Conservation (phyloP, 2,888 invertebrate genomes). For the Branchinecta sandiegonensis region DNA sequence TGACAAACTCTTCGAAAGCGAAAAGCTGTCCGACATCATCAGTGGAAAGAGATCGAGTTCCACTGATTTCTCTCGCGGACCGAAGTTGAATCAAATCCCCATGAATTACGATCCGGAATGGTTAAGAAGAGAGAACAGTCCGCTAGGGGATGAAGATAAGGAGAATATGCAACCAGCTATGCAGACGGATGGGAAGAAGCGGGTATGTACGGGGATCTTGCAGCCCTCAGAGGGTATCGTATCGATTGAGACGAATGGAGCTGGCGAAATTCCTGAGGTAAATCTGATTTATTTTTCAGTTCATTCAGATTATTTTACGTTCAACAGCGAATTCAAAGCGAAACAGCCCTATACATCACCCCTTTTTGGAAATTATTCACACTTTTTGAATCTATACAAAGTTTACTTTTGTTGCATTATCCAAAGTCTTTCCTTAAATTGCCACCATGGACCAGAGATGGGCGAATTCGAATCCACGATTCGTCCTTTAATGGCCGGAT, state of each 20-base stretch:
- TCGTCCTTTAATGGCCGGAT: too few species aligned
- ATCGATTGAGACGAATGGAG: constrained; percentile 9
- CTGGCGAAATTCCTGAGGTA: constrained; percentile 45
- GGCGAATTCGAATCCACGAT: too few species aligned
- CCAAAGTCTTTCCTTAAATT: too few species aligned
- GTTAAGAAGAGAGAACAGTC: not conserved
- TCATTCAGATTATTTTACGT: too few species aligned
- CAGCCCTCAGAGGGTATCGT: constrained; percentile 26
- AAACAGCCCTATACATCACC: too few species aligned
- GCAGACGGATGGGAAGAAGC: constrained; percentile 12
- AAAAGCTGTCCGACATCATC: not conserved
- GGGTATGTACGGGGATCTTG: constrained; percentile 26
- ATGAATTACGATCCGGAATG: not conserved
- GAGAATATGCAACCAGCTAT: not conserved
- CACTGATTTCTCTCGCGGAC: not conserved
- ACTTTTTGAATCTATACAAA: too few species aligned
- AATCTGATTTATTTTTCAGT: not conserved
- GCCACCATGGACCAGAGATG: too few species aligned
- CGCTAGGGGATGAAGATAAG: not conserved
- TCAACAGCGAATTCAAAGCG: too few species aligned
- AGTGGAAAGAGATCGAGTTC: not conserved
- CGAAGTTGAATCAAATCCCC: not conserved
- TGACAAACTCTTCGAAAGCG: not conserved
- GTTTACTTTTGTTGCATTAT: too few species aligned
- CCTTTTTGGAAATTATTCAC: too few species aligned